Base-by-base conservation (phyloP, 2,113 vertebrate species). In the Daphoenositta chrysoptera region DNA sequence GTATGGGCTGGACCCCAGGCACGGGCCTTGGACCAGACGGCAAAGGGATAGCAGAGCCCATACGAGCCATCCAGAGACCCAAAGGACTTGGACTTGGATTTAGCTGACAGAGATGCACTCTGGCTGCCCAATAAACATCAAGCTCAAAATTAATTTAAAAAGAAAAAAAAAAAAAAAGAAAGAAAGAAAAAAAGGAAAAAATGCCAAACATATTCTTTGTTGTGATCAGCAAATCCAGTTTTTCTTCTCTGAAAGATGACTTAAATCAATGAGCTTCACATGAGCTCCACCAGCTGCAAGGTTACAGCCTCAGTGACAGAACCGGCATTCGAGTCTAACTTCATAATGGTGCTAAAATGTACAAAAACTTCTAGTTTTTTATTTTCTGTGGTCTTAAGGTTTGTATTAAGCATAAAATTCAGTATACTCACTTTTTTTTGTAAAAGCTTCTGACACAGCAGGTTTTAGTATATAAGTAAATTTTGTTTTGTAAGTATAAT, bases 1-100 rank as follows among this genome's bases (percentile, higher is more conserved):
- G 90, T 63, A 99, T 99, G 99, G 99, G 99, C 81, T 99, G 99
- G 99, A 99, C 91, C 31, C 99, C 99, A 3, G 99, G 99, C 33
- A 98, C 98, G 9, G 99, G 99, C 84, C 98, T 99, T 5, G 99
- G 99, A 68, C 98, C 99, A 5, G 99, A 99, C 2, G 99, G 99
- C 94, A 98, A 99, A 93, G 99, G 99, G 53, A 99, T 99, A 50
- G 98, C 99, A 1, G 99, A 99, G 96, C 99, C 99, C 5, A 95
- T 99, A 80, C 97, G 99, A 84, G 99, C 99, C 64, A 91, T 98
- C 17, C 99, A 99, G 98, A 98, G 99, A 97, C 99, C 99, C 13
- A 99, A 99, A 94, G 98, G 99, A 86, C 97, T 99, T 1, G 99
- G 99, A 70, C 98, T 99, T 53, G 99, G 99, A 81, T 99, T 99